Conservation (phyloP, 2,113 vertebrate species). For the Atlantisia rogersi region DNA sequence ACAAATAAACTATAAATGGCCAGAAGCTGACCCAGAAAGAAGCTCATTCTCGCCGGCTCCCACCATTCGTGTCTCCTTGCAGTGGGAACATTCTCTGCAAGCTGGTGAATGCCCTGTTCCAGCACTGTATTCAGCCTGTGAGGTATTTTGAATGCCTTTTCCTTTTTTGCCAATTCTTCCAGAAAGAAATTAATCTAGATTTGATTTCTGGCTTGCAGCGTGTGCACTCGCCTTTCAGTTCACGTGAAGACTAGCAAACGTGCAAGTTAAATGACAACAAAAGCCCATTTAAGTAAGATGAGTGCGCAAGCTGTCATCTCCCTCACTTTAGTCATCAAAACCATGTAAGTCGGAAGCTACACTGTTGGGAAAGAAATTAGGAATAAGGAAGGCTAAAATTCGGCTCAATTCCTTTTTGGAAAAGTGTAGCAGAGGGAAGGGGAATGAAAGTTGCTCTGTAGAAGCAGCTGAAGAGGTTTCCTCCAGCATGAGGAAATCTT, state of each 20-base stretch:
- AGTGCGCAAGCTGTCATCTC: background rate
- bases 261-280: background rate
- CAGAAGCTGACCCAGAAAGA: background rate
- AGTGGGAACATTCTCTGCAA: background rate
- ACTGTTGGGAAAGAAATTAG: background rate
- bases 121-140: background rate
- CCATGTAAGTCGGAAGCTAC: background rate
- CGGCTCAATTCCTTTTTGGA: background rate
- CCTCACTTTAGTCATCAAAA: background rate
- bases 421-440: background rate
- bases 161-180: background rate
- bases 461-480: constrained; percentile 38
- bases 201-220: background rate
- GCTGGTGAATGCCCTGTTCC: background rate
- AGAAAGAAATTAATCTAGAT: background rate
- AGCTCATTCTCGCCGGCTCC: background rate
- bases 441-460: constrained; percentile 6
- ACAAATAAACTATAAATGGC: background rate
- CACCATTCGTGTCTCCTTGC: background rate
- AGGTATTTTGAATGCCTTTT: background rate
- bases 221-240: background rate
- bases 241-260: background rate
- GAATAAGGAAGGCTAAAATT: background rate
- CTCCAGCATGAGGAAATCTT: constrained; percentile 23
- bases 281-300: background rate